Base-by-base conservation (phyloP, 2,888 invertebrate species). In the Drosophila yooni region DNA sequence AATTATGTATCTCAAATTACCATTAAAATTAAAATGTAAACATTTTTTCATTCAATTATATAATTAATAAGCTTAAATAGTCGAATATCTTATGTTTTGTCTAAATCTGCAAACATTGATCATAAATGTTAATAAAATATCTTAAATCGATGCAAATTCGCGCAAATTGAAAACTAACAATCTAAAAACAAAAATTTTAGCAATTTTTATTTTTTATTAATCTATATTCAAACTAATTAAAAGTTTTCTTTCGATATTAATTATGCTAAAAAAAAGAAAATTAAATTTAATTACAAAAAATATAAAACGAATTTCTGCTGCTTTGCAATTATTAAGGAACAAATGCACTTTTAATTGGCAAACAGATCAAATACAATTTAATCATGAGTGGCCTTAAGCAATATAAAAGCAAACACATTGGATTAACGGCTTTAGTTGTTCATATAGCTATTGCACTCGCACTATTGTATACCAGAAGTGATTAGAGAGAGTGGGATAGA, bases 391-490 rank as follows among this genome's bases (percentile, higher is more conserved):
- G n/a, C n/a, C 60, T 48, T 3, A n/a, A 52, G 52, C 15, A 46
- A 48, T 15, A 60, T 34, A 36, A 29, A 64, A 34, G 31, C 34
- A 53, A 29, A 53, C 54, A 66, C 40, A 48, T 1, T 43, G 43
- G 3, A 59, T 25, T 75, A 77, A 79, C 70, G 56, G 75, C 66
- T 11, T 48, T 10, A 7, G 25, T 11, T 57, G 60, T 57, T 66
- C 40, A 15, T 86, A 74, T 81, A 34, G 79, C 79, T 58, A 56
- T 86, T 76, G 68, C 83, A 81, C 58, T 84, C 89, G 62, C 79
- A 79, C 89, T 29, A 27, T n/a, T 31, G 25, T 21, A 15, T 4
- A 25, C 8, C 15, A 25, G 4, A 15, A 34, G 65, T 33, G 5
- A 13, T 34, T 36, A 25, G 53, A 56, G 65, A 54, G 77, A 65